A percentile compares a stretch with the other conserved stretches of the same genome.
Evolutionary conservation across 1,140 invertebrate species (phyloP).

Genomic region (Euwallacea similis): DNA sequence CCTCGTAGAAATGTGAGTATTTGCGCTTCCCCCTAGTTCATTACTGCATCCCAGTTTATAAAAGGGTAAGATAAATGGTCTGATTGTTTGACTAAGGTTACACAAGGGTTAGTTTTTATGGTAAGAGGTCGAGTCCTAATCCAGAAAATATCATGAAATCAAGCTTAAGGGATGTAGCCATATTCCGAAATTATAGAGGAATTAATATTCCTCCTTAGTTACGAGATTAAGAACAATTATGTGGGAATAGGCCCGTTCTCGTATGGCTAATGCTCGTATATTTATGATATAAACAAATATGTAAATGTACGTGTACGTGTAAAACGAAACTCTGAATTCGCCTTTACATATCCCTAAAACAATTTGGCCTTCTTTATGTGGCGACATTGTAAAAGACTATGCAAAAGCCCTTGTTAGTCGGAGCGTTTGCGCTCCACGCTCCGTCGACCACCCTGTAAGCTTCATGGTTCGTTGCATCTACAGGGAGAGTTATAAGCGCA

Average conservation of each 20-base stretch:
- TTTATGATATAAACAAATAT: neutral
- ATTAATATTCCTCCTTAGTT: too few relatives aligned
- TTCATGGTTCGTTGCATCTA: constrained; percentile 25
- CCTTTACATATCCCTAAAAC: constrained; percentile 11
- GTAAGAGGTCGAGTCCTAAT: too few relatives aligned
- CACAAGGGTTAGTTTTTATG: too few relatives aligned
- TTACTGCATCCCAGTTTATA: neutral
- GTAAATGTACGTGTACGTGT: too few relatives aligned
- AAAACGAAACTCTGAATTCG: too few relatives aligned
- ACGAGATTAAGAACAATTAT: too few relatives aligned
- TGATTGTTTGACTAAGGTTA: too few relatives aligned
- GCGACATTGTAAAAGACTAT: constrained; percentile 27
- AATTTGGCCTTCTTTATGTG: constrained; percentile 17
- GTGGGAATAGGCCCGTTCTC: neutral
- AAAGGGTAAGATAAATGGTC: neutral
- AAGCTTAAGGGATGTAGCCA: too few relatives aligned
- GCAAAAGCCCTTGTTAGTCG: constrained; percentile 29
- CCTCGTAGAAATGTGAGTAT: constrained; percentile 1
- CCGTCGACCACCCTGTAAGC: constrained; percentile 36
- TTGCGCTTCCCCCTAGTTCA: neutral
- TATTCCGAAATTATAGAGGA: too few relatives aligned
- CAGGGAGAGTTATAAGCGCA: constrained; percentile 36
- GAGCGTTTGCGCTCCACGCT: constrained; percentile 27
- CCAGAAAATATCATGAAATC: too few relatives aligned
- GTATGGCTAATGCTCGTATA: neutral